Evolutionary conservation across 1,140 invertebrate genomes (phyloP).

Genomic region (Drosophila pseudoananassae): DNA sequence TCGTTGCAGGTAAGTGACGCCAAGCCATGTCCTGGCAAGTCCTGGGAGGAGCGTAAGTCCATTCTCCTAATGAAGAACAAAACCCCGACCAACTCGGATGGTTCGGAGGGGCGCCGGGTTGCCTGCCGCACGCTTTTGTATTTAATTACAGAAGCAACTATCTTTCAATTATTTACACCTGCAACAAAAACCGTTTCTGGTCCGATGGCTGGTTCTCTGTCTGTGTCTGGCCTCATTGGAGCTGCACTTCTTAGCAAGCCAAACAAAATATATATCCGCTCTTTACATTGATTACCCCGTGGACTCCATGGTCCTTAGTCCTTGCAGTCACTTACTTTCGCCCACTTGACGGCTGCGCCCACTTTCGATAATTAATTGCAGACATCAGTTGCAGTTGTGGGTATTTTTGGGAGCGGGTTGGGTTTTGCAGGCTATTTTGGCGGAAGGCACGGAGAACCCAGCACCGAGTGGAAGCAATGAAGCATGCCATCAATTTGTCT

Average conservation of each 20-base stretch:
- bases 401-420: slow-evolving; percentile 31
- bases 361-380: slow-evolving; percentile 84
- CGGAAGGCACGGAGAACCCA: background rate
- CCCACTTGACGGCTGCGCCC: slow-evolving; percentile 82
- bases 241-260: slow-evolving; percentile 68
- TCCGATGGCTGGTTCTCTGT: background rate
- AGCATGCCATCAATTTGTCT: slow-evolving; percentile 82
- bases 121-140: slow-evolving; percentile 56
- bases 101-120: slow-evolving; percentile 24
- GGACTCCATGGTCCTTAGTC: slow-evolving; percentile 26
- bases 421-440: background rate
- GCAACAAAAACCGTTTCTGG: slow-evolving; percentile 59
- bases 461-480: slow-evolving; percentile 40
- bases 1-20: slow-evolving; percentile 70
- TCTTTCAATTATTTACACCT: slow-evolving; percentile 84
- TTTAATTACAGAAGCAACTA: slow-evolving; percentile 83
- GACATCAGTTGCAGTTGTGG: slow-evolving; percentile 81
- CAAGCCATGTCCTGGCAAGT: slow-evolving; percentile 29
- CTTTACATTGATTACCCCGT: slow-evolving; percentile 80
- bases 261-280: slow-evolving; percentile 83
- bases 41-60: slow-evolving; percentile 58
- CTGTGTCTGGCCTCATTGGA: slow-evolving; percentile 38
- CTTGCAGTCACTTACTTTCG: slow-evolving; percentile 57
- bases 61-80: slow-evolving; percentile 71
- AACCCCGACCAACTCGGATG: slow-evolving; percentile 13